These are phyloP conservation scores for Falco rusticolus DNA, from an alignment of 2,797 vertebrate species.

Conservation along the genomic window DNA sequence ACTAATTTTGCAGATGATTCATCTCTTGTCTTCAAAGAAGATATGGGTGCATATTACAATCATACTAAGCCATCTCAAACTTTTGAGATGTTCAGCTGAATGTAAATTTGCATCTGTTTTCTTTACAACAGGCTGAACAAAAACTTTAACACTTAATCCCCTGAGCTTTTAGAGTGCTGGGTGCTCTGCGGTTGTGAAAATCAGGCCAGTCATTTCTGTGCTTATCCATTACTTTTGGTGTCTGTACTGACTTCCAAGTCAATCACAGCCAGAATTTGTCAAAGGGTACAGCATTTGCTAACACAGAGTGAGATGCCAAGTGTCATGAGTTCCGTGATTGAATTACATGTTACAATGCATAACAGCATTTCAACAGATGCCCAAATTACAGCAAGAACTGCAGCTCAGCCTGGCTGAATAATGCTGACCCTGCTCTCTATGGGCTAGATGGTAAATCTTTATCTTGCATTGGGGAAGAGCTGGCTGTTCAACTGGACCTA, in stretches of 20 bases:
- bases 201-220: background rate
- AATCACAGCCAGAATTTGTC: background rate
- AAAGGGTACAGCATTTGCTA: background rate
- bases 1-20: conserved; percentile 47
- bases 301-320: background rate
- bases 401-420: background rate
- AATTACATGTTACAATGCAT: background rate
- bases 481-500: background rate
- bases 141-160: background rate
- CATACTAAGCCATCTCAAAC: background rate
- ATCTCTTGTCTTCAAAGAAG: conserved; percentile 41
- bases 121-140: background rate
- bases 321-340: background rate
- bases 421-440: background rate
- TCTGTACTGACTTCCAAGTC: background rate
- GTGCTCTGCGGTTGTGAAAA: background rate
- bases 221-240: background rate
- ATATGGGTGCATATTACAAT: conserved; percentile 30
- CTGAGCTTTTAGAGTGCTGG: background rate
- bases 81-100: conserved; percentile 1
- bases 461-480: background rate
- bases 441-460: background rate
- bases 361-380: background rate
- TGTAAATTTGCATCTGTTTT: conserved; percentile 16
- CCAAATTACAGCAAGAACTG: background rate